phyloP scores from a whole-genome alignment of 2,888 invertebrate species.

The Dysmachus trigonus region DNA sequence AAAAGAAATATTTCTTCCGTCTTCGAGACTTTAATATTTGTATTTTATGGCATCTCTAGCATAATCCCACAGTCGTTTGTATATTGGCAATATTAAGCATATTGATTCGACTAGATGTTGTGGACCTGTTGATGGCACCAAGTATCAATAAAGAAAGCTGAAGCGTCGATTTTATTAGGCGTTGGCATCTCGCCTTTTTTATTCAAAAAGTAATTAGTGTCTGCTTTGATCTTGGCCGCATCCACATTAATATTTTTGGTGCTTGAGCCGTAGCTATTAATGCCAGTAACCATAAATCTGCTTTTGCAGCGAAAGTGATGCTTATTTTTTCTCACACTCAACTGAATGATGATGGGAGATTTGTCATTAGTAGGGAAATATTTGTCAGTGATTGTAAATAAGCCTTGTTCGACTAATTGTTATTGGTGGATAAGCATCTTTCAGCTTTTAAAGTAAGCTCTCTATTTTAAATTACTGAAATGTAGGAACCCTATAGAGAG shows the following conservation, averaged over 20 bases:
- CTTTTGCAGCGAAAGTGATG: background rate
- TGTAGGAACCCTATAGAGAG: background rate
- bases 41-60: background rate
- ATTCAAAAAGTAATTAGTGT: background rate
- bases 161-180: conserved; percentile 26
- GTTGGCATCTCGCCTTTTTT: background rate
- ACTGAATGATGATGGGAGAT: background rate
- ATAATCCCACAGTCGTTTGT: conserved; percentile 28
- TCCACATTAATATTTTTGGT: background rate
- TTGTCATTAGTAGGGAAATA: background rate
- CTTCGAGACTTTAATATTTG: background rate
- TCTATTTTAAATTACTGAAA: background rate
- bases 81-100: conserved; percentile 19
- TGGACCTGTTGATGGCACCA: conserved; percentile 4
- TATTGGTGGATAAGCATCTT: background rate
- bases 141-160: conserved; percentile 28
- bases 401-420: background rate
- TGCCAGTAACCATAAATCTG: background rate
- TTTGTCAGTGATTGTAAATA: background rate
- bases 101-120: conserved; percentile 16
- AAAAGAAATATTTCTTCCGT: background rate
- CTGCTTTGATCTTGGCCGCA: background rate
- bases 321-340: background rate
- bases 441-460: too few relatives aligned
- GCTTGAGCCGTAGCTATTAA: background rate